Evolutionary conservation across 1,140 invertebrate species (phyloP).

Genomic region (Drosophila ogumai): DNA sequence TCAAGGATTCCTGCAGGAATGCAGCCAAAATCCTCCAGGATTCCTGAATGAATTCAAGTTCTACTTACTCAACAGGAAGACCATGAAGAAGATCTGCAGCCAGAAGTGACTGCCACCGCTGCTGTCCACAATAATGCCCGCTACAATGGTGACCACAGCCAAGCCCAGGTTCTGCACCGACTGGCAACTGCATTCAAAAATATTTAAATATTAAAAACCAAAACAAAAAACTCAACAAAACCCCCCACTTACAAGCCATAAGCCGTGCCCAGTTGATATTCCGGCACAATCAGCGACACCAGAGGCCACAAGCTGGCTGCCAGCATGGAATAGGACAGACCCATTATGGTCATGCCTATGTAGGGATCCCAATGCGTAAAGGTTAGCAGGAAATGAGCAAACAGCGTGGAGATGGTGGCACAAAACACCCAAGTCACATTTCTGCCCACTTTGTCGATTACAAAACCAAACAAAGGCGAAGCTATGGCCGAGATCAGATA

Average conservation of each 20-base stretch:
- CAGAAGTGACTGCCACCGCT: conserved; percentile 93
- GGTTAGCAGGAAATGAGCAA: conserved; percentile 92
- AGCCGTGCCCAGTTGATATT: conserved; percentile 97
- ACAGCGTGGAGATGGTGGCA: conserved; percentile 91
- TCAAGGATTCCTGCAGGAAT: too few species aligned
- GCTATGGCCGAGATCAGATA: conserved; percentile 96
- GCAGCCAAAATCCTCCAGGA: too few species aligned
- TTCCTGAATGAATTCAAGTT: too few species aligned
- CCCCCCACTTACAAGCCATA: conserved; percentile 91
- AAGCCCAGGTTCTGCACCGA: conserved; percentile 97
- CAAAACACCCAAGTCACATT: conserved; percentile 96
- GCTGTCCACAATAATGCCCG: conserved; percentile 94
- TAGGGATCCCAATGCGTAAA: conserved; percentile 95
- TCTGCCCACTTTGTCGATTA: conserved; percentile 95
- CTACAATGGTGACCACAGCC: conserved; percentile 92
- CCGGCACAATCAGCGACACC: conserved; percentile 95
- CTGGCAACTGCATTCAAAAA: conserved; percentile 88
- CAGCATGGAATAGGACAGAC: conserved; percentile 95
- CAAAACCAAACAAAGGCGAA: conserved; percentile 95
- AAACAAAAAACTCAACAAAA: background rate
- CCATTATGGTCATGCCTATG: conserved; percentile 94
- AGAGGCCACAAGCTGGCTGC: conserved; percentile 98
- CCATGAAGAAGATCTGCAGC: conserved; percentile 96
- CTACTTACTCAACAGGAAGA: conserved; percentile 88
- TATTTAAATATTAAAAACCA: background rate